Conservation (phyloP, 2,888 invertebrate genomes). For the Apoda limacodes region DNA sequence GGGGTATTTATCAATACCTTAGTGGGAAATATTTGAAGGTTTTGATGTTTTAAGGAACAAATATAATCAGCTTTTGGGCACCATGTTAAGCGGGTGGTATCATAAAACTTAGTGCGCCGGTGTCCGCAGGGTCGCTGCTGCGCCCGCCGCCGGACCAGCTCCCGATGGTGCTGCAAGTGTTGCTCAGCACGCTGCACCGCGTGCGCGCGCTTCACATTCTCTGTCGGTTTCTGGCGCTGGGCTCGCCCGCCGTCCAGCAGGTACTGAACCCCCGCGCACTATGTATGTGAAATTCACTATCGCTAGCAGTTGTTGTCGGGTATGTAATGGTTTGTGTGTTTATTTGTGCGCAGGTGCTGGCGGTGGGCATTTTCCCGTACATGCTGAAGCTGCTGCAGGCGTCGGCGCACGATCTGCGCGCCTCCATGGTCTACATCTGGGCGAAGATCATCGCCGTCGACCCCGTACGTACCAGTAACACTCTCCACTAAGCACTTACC, state of each 20-base stretch:
- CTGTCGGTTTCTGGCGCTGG: constrained; percentile 94
- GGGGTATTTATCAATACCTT: no score
- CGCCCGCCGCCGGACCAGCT: constrained; percentile 95
- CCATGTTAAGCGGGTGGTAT: no score
- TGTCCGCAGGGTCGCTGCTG: constrained; percentile 29
- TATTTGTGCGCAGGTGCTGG: constrained; percentile 81
- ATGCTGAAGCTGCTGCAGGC: constrained; percentile 97
- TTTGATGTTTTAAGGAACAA: no score
- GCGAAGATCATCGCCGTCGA: constrained; percentile 98
- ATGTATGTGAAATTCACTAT: no score
- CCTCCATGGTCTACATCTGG: constrained; percentile 97
- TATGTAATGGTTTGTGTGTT: not conserved
- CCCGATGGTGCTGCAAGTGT: constrained; percentile 95
- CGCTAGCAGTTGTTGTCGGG: no score
- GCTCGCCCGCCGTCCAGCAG: constrained; percentile 78
- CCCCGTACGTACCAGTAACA: no score
- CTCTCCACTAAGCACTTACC: no score
- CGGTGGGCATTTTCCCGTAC: constrained; percentile 99
- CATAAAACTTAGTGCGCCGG: no score
- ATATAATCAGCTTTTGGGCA: no score
- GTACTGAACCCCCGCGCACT: not conserved
- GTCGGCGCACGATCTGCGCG: constrained; percentile 90
- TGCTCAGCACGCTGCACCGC: constrained; percentile 82
- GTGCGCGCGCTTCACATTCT: constrained; percentile 94
- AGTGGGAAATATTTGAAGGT: no score